Evolutionary conservation across 2,888 invertebrate genomes (phyloP), one percentile per base, ranked within the genome.

Genomic region (Tipula unca): DNA sequence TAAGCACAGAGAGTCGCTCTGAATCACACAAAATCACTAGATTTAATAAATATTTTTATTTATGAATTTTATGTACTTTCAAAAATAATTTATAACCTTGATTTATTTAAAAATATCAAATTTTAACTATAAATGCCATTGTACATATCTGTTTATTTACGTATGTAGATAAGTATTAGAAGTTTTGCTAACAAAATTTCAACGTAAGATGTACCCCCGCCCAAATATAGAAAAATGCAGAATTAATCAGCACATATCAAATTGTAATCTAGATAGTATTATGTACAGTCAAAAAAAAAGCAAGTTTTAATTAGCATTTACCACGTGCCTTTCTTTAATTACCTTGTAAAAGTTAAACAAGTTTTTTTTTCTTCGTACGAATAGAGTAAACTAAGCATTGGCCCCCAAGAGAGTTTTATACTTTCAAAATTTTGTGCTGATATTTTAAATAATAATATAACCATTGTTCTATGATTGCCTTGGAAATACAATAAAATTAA

Each of bases 381-480:
- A 25, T 69, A 25, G 20, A 69, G 25, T 69, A 69, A 48, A 69
- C 69, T 69, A 69, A 69, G 69, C 69, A 69, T 69, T 69, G 69
- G 69, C 69, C 69, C 69, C 69, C 69, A 69, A 69, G 69, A 69
- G 69, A 69, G 69, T 69, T 69, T 6, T 48, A 69, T 69, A 69
- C 69, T 69, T 69, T 69, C 69, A 69, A 69, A 69, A 69, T 1
- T 10, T 69, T 69, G 69, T 69, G 69, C 69, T 69, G 69, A 69
- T 69, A 69, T 69, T 69, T 69, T 69, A 25, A 69, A 25, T 69
- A 69, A 69, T 69, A 69, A 69, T 69, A 69, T 8, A 69, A 69
- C 25, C 69, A 69, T 69, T 69, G 69, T 69, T 69, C 69, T 69
- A 69, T 25, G 25, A 69, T 25, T 13, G 69, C 69, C 69, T 69